A percentile compares a stretch with the other conserved stretches of the same genome.
Conservation (phyloP, 2,888 invertebrate genomes). For the Latheticus oryzae region DNA sequence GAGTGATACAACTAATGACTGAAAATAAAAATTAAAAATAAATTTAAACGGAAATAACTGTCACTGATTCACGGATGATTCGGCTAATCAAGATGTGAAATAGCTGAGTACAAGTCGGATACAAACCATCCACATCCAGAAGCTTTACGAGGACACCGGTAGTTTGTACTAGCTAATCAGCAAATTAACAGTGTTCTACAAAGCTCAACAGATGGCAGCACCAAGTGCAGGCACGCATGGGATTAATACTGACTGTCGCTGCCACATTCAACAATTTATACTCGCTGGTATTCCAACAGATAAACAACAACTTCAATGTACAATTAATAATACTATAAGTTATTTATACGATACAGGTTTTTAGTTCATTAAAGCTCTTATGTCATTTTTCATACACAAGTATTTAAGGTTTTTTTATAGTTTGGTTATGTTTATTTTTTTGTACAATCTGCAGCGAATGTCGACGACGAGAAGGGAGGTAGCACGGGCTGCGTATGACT, state of each 20-base stretch:
- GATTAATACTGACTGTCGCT: constrained; percentile 64
- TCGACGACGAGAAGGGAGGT: constrained; percentile 54
- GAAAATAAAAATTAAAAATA: constrained; percentile 9
- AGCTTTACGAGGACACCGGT: constrained; percentile 55
- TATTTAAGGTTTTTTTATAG: constrained; percentile 46
- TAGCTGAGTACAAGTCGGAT: constrained; percentile 51
- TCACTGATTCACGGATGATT: constrained; percentile 44
- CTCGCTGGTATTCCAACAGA: constrained; percentile 61
- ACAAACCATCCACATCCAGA: constrained; percentile 57
- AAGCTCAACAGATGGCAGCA: constrained; percentile 62
- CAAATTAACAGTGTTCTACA: constrained; percentile 55
- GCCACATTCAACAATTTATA: constrained; percentile 63
- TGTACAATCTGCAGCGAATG: constrained; percentile 45
- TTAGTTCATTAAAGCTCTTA: constrained; percentile 65
- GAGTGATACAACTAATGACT: constrained; percentile 37
- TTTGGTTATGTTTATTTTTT: too few relatives aligned
- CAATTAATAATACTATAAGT: constrained; percentile 64
- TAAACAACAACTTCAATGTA: constrained; percentile 63
- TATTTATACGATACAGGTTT: constrained; percentile 62
- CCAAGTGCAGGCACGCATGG: constrained; percentile 64
- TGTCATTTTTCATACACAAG: constrained; percentile 58
- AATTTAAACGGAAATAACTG: constrained; percentile 35
- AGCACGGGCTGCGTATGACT: constrained; percentile 55
- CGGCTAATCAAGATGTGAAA: constrained; percentile 58
- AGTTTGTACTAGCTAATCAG: constrained; percentile 52